phyloP scores from a whole-genome alignment of 35 echinoderm and acorn worm species.

The Patiria miniata region DNA sequence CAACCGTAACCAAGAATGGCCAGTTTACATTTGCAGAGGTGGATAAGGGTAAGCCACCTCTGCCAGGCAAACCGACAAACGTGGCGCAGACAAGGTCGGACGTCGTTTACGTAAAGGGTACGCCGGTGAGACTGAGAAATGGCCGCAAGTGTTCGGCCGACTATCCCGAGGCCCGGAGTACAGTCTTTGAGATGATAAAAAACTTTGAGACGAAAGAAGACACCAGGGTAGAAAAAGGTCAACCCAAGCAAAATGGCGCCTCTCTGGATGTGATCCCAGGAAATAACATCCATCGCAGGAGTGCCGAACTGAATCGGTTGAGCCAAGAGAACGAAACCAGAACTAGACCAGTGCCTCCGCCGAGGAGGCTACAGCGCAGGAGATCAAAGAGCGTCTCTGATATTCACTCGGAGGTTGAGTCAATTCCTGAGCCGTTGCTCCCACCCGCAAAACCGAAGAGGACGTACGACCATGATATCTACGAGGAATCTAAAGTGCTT shows the following conservation, averaged over 20 bases:
- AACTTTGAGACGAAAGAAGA: constrained; percentile 11
- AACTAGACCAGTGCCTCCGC: not conserved
- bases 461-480: constrained; percentile 28
- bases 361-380: not conserved
- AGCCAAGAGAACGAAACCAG: not conserved
- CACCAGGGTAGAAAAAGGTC: not conserved
- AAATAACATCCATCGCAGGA: not conserved
- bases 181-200: not conserved
- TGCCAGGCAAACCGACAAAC: not conserved
- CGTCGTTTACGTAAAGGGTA: not conserved
- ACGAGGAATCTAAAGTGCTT: not conserved
- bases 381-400: constrained; percentile 23
- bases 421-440: no score
- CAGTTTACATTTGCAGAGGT: not conserved
- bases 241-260: not conserved
- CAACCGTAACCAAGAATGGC: not conserved
- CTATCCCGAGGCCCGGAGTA: not conserved
- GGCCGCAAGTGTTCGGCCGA: not conserved
- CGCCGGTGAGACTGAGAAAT: not conserved
- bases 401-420: not conserved
- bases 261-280: no score
- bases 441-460: not conserved
- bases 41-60: not conserved
- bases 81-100: not conserved
- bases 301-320: not conserved